Evolutionary conservation across 2,888 invertebrate species (phyloP), one percentile per base, ranked within the genome.

Genomic region (Pomacea canaliculata): DNA sequence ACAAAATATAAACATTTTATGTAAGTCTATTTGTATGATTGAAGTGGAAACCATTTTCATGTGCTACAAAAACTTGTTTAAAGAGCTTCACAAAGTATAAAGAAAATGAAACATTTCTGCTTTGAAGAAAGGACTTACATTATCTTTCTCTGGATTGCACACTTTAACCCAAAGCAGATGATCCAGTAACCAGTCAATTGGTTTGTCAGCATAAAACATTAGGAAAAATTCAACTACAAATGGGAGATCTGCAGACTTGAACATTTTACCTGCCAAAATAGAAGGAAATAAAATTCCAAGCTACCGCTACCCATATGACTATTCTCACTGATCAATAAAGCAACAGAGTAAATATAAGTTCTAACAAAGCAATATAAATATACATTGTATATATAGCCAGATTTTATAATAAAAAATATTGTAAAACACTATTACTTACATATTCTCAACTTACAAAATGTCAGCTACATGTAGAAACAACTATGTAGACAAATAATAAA

Each of bases 151-250:
- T 69, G 92, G 92, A 74, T 91, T 91, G 91, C 98, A 99, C n/a
- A 95, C 95, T 91, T 95, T 96, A 7, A 97, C 96, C 77, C 95
- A 94, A 74, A 98, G 93, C 81, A 97, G 94, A 89, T 97, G 95
- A 86, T 97, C 97, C 18, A 98, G 92, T 10, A 99, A 92, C 98
- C 98, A 99, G 89, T 99, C 98, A 0, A 98, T 97, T 0, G 99
- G 98, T 92, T 98, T 97, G 88, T 98, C 97, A 88, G 94, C 95
- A 91, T 97, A 96, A 90, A 99, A 98, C 94, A 98, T 95, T 89
- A 98, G 94, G 86, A 98, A 95, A 91, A 97, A 98, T 83, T 96
- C 95, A 63, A 97, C 94, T 79, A 98, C 92, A 92, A 95, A 94
- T 0, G 95, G 95, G 46, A 98, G 92, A 88, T 97, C 96, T 0